These are phyloP conservation scores for Ophiodon elongatus DNA, from an alignment of 2,113 vertebrate genomes.

Conservation along the genomic window DNA sequence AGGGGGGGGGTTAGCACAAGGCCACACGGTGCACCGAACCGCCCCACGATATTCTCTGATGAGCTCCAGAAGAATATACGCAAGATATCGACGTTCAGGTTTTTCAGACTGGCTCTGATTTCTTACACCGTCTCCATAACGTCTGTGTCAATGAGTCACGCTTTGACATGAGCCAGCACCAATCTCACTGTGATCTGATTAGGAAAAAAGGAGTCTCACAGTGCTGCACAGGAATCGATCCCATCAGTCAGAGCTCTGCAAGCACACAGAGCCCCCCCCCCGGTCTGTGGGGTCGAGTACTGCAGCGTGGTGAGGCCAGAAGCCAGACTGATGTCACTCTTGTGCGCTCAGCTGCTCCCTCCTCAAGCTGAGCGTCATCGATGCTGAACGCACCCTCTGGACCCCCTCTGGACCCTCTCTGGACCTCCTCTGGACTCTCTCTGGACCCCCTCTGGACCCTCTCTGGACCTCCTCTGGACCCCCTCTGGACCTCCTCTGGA, in stretches of 20 bases:
- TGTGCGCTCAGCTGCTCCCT: constrained; percentile 38
- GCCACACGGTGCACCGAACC: neutral
- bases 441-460: neutral
- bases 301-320: constrained; percentile 16
- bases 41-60: neutral
- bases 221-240: constrained; percentile 36
- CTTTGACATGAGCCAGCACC: constrained; percentile 2
- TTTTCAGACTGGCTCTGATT: constrained; percentile 28
- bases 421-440: constrained; percentile 5
- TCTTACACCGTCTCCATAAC: constrained; percentile 6
- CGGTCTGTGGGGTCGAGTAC: constrained; percentile 33
- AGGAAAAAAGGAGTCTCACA: constrained; percentile 12
- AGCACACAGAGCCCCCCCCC: constrained; percentile 14
- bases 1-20: neutral
- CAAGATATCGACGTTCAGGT: constrained; percentile 26
- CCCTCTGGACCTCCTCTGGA: neutral
- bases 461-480: neutral
- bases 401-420: neutral
- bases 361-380: constrained; percentile 27
- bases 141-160: constrained; percentile 12
- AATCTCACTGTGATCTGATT: constrained; percentile 41
- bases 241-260: constrained; percentile 47
- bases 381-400: constrained; percentile 28
- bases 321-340: constrained; percentile 57
- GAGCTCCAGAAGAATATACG: constrained; percentile 5